Conservation (phyloP, 2,797 vertebrate species). For the Mormyrops boulengeri region DNA sequence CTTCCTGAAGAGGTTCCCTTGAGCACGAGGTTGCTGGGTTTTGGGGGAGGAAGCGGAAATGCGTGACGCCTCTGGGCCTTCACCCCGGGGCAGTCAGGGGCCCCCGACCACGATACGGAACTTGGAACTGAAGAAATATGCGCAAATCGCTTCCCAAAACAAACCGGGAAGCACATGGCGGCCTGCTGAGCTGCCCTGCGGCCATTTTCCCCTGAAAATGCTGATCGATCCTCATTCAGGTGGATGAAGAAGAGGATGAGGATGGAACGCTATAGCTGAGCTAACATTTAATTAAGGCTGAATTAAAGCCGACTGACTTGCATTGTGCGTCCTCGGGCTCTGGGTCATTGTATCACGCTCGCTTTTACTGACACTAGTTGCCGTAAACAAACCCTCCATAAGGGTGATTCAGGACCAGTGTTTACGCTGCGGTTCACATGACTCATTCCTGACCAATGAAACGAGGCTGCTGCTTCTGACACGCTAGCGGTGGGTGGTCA, state of each 20-base stretch:
- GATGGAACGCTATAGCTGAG: neutral
- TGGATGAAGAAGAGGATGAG: neutral
- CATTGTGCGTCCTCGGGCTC: neutral
- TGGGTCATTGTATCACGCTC: neutral
- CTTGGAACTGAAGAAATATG: neutral
- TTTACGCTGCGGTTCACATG: neutral
- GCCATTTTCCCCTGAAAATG: neutral
- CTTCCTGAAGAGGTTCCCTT: neutral
- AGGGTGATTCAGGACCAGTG: neutral
- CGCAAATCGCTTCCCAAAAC: neutral
- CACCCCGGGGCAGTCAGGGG: neutral
- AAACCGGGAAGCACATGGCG: neutral
- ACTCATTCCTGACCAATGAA: neutral
- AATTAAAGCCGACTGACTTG: neutral
- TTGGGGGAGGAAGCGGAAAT: neutral
- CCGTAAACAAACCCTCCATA: neutral
- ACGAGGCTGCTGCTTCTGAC: neutral
- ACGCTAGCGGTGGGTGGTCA: neutral
- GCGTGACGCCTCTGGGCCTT: neutral
- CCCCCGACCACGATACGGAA: neutral
- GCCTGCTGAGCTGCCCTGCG: neutral
- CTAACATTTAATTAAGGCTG: neutral
- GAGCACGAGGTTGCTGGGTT: neutral
- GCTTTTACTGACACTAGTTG: neutral
- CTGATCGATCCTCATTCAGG: neutral